These are phyloP conservation scores for Caenorhabditis zanzibari DNA, from an alignment of 2,888 invertebrate genomes.

Conservation along the genomic window DNA sequence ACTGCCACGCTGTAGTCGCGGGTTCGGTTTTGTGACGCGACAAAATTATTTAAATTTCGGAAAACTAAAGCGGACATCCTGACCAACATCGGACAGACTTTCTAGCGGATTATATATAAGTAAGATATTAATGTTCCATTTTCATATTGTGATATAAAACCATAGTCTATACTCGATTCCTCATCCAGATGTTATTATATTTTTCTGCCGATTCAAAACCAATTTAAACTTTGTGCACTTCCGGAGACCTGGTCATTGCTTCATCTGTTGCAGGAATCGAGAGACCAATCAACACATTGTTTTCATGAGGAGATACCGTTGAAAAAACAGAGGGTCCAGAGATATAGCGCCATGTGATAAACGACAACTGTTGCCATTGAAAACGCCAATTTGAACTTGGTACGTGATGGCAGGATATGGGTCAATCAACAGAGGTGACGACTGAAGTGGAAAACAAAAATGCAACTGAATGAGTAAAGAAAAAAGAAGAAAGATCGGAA, in stretches of 20 bases:
- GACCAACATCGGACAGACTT: too few species aligned
- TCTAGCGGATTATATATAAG: too few species aligned
- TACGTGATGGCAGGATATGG: slow-evolving; percentile 44
- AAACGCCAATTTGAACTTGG: slow-evolving; percentile 44
- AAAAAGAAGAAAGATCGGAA: slow-evolving; percentile 11
- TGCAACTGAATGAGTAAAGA: not conserved
- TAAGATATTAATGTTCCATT: too few species aligned
- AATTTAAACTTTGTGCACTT: slow-evolving; percentile 21
- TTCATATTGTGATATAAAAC: too few species aligned
- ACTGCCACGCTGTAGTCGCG: too few species aligned
- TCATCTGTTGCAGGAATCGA: slow-evolving; percentile 45
- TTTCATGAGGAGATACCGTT: slow-evolving; percentile 9
- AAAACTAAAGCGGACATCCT: too few species aligned
- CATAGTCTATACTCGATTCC: not conserved
- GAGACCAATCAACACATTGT: slow-evolving; percentile 54
- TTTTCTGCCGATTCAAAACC: not conserved
- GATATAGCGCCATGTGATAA: slow-evolving; percentile 58
- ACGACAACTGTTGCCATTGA: slow-evolving; percentile 42
- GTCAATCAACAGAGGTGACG: slow-evolving; percentile 27
- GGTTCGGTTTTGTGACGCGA: too few species aligned
- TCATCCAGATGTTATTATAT: slow-evolving; percentile 25
- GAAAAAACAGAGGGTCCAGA: slow-evolving; percentile 6
- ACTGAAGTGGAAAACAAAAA: slow-evolving; percentile 33
- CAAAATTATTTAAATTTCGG: too few species aligned
- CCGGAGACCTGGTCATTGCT: slow-evolving; percentile 45